phyloP scores from a whole-genome alignment of 1,140 invertebrate species.

The Glossosoma conforme region DNA sequence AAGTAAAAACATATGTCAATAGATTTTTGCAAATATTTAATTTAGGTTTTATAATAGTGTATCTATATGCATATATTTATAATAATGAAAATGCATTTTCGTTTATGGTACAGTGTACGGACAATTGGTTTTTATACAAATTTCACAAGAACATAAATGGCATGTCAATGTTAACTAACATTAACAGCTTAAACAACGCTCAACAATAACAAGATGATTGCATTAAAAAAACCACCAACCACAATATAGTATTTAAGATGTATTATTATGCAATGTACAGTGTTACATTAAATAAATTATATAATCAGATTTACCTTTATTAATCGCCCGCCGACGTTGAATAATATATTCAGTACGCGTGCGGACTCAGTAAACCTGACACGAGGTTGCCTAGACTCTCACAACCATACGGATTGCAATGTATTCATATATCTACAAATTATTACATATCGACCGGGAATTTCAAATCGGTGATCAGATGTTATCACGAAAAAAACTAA shows the following conservation, averaged over 20 bases:
- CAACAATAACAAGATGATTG: constrained; percentile 30
- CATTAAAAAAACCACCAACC: constrained; percentile 19
- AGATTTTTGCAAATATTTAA: constrained; percentile 56
- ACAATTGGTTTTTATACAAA: constrained; percentile 29
- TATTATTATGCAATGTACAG: constrained; percentile 28
- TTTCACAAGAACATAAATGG: constrained; percentile 27
- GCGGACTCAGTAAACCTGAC: constrained; percentile 13
- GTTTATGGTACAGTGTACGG: constrained; percentile 48
- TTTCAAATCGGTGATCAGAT: too few relatives aligned
- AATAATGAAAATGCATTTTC: constrained; percentile 51
- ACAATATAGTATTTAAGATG: constrained; percentile 23
- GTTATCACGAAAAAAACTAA: too few relatives aligned
- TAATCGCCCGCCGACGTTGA: too few relatives aligned
- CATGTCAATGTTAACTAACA: constrained; percentile 19
- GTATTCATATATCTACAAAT: neutral
- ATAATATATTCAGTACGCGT: constrained; percentile 26
- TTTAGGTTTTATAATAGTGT: constrained; percentile 51
- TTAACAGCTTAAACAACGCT: constrained; percentile 28
- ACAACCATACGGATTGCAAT: constrained; percentile 22
- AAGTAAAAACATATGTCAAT: constrained; percentile 26
- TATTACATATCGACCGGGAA: too few relatives aligned
- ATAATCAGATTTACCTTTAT: constrained; percentile 10
- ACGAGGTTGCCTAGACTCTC: constrained; percentile 8
- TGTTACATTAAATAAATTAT: constrained; percentile 24
- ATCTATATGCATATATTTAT: constrained; percentile 51